These are phyloP conservation scores for Grallaria varia DNA, from an alignment of 2,113 vertebrate genomes.

Conservation along the genomic window DNA sequence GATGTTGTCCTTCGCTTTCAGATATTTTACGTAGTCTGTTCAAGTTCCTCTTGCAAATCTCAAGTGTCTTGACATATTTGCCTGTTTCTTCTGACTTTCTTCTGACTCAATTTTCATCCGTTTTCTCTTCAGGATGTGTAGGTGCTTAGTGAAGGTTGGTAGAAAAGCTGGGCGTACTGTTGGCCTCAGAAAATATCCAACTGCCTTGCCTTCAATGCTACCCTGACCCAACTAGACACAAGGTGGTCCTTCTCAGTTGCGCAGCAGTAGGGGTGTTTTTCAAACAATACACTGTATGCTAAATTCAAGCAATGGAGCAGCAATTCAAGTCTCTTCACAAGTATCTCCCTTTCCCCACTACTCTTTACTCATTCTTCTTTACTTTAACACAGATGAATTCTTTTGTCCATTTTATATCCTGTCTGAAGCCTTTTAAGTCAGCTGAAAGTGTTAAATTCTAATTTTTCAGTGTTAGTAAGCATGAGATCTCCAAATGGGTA, in stretches of 20 bases:
- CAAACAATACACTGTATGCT: background rate
- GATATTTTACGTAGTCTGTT: background rate
- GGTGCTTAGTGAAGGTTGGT: background rate
- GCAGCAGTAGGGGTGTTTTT: background rate
- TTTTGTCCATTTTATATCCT: background rate
- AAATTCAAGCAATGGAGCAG: background rate
- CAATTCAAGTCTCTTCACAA: background rate
- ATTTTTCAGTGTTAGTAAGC: background rate
- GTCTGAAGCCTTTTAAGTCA: background rate
- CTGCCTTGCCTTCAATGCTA: background rate
- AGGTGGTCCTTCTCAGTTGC: background rate
- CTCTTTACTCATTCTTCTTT: background rate
- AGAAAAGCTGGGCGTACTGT: background rate
- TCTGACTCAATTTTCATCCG: background rate
- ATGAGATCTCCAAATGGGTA: background rate
- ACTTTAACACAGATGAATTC: background rate
- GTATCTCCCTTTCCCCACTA: background rate
- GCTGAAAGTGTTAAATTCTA: background rate
- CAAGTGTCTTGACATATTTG: background rate
- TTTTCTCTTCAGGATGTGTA: background rate
- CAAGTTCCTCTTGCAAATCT: background rate
- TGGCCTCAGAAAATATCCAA: background rate
- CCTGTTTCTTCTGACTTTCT: background rate
- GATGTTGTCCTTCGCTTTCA: background rate
- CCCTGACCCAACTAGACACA: background rate